Percentiles rank a stretch among this genome's conserved stretches.
Conservation (phyloP, 1,140 invertebrate species). For the Drosophila nebulosa region DNA sequence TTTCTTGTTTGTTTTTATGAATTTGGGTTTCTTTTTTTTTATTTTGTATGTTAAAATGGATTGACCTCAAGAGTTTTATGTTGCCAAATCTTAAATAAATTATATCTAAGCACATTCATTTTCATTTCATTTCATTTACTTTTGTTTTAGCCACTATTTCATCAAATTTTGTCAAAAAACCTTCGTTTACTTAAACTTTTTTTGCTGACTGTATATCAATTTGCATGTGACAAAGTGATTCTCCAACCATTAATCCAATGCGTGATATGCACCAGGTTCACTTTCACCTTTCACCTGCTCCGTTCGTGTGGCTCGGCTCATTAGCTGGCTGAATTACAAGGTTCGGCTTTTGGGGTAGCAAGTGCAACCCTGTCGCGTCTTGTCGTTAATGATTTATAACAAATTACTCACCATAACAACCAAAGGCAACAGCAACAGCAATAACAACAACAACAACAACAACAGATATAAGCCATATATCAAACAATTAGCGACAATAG, state of each 20-base stretch:
- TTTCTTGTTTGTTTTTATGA: no score
- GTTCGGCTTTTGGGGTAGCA: slow-evolving; percentile 9
- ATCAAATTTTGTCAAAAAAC: no score
- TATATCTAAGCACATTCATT: no score
- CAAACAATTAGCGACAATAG: slow-evolving; percentile 71
- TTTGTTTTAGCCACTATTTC: no score
- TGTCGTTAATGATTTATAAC: slow-evolving; percentile 34
- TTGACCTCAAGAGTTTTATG: no score
- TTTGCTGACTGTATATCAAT: no score
- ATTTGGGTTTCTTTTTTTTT: no score
- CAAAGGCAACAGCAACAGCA: background rate
- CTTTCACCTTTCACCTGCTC: slow-evolving; percentile 34
- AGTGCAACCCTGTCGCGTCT: slow-evolving; percentile 34
- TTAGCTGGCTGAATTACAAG: slow-evolving; percentile 27
- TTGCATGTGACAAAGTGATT: no score
- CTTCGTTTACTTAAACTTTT: no score
- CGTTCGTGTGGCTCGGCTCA: slow-evolving; percentile 42
- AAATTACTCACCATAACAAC: slow-evolving; percentile 66
- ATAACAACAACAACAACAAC: background rate
- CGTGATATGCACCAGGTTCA: background rate
- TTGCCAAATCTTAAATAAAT: no score
- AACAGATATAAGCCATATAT: slow-evolving; percentile 48
- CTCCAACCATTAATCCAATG: background rate
- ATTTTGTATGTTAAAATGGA: no score
- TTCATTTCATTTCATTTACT: no score